phyloP scores from a whole-genome alignment of 1,140 invertebrate genomes.

The Cotesia glomerata region DNA sequence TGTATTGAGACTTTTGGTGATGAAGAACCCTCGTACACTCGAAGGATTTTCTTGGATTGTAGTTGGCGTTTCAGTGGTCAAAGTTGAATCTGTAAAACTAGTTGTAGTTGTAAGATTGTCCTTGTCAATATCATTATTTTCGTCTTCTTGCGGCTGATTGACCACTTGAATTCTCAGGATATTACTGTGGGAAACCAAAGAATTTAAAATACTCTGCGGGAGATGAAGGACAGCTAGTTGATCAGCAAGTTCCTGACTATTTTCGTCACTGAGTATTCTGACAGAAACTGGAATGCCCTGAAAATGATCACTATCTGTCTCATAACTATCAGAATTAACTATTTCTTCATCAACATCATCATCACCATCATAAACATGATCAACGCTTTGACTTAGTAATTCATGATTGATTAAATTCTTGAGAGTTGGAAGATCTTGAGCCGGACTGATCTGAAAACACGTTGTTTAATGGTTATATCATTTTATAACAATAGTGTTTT shows the following conservation, averaged over 20 bases:
- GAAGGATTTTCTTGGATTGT: slow-evolving; percentile 36
- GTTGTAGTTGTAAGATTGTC: not conserved
- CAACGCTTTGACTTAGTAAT: not conserved
- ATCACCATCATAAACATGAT: not conserved
- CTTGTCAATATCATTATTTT: not conserved
- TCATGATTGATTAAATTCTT: slow-evolving; percentile 49
- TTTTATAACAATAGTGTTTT: not conserved
- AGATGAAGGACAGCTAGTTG: slow-evolving; percentile 39
- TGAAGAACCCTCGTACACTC: slow-evolving; percentile 43
- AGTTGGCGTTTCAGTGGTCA: slow-evolving; percentile 27
- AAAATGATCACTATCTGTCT: not conserved
- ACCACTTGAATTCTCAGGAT: slow-evolving; percentile 37
- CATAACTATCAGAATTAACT: not conserved
- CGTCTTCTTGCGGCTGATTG: slow-evolving; percentile 9
- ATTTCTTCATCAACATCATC: not conserved
- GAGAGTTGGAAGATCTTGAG: slow-evolving; percentile 43
- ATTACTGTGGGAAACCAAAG: slow-evolving; percentile 17
- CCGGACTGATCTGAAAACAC: slow-evolving; percentile 55
- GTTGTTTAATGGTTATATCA: slow-evolving; percentile 34
- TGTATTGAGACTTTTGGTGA: slow-evolving; percentile 38
- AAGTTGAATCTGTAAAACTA: not conserved
- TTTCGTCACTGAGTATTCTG: slow-evolving; percentile 38
- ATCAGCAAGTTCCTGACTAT: slow-evolving; percentile 28
- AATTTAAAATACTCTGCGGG: slow-evolving; percentile 37
- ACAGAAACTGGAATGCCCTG: slow-evolving; percentile 31